phyloP scores from a whole-genome alignment of 37 sponge, comb jelly and placozoan genomes.

The Ephydatia muelleri region DNA sequence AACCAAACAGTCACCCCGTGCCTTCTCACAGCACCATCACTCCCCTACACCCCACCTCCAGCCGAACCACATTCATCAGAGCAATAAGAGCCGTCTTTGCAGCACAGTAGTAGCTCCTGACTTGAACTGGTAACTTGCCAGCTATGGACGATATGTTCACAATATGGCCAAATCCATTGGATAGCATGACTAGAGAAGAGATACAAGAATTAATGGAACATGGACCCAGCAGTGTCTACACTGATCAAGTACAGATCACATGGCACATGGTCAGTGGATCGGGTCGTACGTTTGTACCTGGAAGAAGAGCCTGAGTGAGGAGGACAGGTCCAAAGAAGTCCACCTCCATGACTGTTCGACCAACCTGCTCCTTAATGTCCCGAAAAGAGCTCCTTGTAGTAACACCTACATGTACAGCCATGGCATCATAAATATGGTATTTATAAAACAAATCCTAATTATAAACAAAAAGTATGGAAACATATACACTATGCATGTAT shows the following conservation, averaged over 20 bases:
- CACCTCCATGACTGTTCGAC: slow-evolving; percentile 49
- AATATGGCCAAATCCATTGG: slow-evolving; percentile 60
- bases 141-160: slow-evolving; percentile 62
- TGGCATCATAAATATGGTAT: not conserved
- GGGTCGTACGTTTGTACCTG: slow-evolving; percentile 16
- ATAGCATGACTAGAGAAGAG: slow-evolving; percentile 33
- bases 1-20: not conserved
- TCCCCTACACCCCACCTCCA: slow-evolving; percentile 38
- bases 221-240: not conserved
- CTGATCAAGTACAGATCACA: too few relatives aligned
- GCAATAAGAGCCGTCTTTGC: slow-evolving; percentile 69
- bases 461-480: too few relatives aligned
- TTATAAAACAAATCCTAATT: too few relatives aligned
- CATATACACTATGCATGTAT: too few relatives aligned
- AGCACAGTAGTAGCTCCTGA: slow-evolving; percentile 40
- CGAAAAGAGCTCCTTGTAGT: slow-evolving; percentile 16
- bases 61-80: slow-evolving; percentile 37
- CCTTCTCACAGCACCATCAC: not conserved
- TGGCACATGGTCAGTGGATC: too few relatives aligned
- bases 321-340: slow-evolving; percentile 44
- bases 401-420: slow-evolving; percentile 30
- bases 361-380: slow-evolving; percentile 19
- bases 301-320: slow-evolving; percentile 51
- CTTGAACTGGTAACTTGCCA: slow-evolving; percentile 37
- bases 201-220: too few relatives aligned